Conservation (phyloP, 2,113 vertebrate genomes). For the Apodemus speciosus region DNA sequence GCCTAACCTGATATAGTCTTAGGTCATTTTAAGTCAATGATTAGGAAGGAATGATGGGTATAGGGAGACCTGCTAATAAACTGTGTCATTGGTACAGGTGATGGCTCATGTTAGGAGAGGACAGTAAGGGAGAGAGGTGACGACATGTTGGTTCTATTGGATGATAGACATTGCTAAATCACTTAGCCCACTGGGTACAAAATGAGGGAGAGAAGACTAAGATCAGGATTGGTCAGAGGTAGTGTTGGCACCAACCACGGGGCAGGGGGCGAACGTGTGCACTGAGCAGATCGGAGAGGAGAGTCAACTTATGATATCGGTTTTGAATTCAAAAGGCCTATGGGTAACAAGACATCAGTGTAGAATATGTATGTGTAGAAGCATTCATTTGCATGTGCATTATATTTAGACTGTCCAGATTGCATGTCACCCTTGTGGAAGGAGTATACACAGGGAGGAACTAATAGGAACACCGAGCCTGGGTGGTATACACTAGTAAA, state of each 20-base stretch:
- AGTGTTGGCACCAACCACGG: no score
- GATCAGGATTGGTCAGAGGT: background rate
- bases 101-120: background rate
- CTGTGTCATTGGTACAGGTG: background rate
- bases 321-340: background rate
- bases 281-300: background rate
- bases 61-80: background rate
- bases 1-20: accelerated
- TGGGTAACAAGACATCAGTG: background rate
- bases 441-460: background rate
- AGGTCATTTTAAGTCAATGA: background rate
- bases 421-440: background rate
- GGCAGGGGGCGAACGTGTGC: background rate
- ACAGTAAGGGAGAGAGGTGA: background rate
- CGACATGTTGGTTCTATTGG: background rate
- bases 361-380: accelerated
- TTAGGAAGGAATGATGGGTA: background rate
- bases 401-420: background rate
- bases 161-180: background rate
- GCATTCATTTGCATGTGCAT: accelerated
- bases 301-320: background rate
- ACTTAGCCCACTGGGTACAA: background rate
- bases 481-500: background rate
- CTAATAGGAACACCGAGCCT: accelerated
- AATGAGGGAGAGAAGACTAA: background rate